These are phyloP conservation scores for Callyntrura sp. DNA, from an alignment of 2,888 invertebrate genomes.

Conservation along the genomic window DNA sequence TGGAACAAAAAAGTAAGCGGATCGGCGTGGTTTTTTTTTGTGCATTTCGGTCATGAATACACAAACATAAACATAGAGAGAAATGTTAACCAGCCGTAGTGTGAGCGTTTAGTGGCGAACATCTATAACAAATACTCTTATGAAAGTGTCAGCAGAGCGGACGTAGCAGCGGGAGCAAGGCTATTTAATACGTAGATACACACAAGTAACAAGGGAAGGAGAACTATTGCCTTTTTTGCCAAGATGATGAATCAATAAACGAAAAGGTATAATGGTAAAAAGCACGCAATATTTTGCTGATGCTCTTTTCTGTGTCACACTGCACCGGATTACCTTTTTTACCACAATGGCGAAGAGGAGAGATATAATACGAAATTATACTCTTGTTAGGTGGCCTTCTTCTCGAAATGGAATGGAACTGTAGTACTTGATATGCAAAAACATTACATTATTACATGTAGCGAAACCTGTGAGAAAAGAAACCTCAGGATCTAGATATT, in stretches of 20 bases:
- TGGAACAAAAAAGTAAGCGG: constrained; percentile 10
- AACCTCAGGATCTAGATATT: not conserved
- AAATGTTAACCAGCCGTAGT: constrained; percentile 33
- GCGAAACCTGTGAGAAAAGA: not conserved
- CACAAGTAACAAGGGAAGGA: constrained; percentile 35
- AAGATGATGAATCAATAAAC: constrained; percentile 77
- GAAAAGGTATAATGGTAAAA: constrained; percentile 69
- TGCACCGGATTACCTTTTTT: constrained; percentile 55
- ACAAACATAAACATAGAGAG: constrained; percentile 35
- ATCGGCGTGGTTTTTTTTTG: constrained; percentile 32
- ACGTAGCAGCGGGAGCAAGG: not conserved
- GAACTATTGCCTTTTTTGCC: constrained; percentile 57
- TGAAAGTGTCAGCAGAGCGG: not conserved
- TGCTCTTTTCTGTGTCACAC: constrained; percentile 64
- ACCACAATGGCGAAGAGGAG: not conserved
- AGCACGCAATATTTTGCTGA: constrained; percentile 73
- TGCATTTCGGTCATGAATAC: constrained; percentile 28
- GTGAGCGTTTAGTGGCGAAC: constrained; percentile 26
- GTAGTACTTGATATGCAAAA: constrained; percentile 23
- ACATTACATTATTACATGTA: not conserved
- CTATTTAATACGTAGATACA: not conserved
- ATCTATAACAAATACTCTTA: constrained; percentile 20
- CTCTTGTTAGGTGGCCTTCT: constrained; percentile 36
- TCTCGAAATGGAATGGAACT: not conserved
- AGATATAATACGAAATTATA: not conserved